Percentiles rank a stretch among this genome's conserved stretches.
Conservation (phyloP, 92 coral and sea anemone genomes). For the Isaurus tuberculatus region DNA sequence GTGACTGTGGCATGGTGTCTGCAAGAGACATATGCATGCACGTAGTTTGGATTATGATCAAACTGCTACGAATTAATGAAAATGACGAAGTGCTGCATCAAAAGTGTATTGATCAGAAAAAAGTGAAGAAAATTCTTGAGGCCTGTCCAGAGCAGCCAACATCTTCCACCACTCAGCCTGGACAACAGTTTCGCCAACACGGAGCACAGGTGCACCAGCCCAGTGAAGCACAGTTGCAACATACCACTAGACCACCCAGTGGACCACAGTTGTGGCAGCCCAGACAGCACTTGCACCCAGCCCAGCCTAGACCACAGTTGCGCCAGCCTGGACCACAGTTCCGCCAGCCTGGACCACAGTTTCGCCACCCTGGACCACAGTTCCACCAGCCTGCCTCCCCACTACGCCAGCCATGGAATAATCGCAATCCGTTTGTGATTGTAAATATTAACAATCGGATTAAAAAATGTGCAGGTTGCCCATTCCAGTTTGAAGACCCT, state of each 20-base stretch:
- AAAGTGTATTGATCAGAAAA: slow-evolving; percentile 34
- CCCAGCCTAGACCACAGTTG: slow-evolving; percentile 26
- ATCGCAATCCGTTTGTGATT: slow-evolving; percentile 64
- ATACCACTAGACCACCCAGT: slow-evolving; percentile 38
- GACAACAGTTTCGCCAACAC: slow-evolving; percentile 34
- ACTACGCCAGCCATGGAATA: slow-evolving; percentile 64
- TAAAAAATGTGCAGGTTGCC: slow-evolving; percentile 70
- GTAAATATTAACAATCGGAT: slow-evolving; percentile 50
- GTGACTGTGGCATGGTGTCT: slow-evolving; percentile 65
- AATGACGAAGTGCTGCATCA: slow-evolving; percentile 61
- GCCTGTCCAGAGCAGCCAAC: slow-evolving; percentile 28
- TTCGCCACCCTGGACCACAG: slow-evolving; percentile 20
- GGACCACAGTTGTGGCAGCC: slow-evolving; percentile 32
- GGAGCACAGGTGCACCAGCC: slow-evolving; percentile 39
- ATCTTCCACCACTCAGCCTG: slow-evolving; percentile 34
- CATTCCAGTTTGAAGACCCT: slow-evolving; percentile 58
- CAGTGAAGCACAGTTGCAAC: slow-evolving; percentile 35
- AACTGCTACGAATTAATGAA: slow-evolving; percentile 51
- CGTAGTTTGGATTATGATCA: slow-evolving; percentile 66
- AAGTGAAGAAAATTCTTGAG: slow-evolving; percentile 24
- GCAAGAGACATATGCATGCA: slow-evolving; percentile 66
- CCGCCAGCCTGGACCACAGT: slow-evolving; percentile 22
- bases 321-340: slow-evolving; percentile 23
- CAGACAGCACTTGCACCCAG: slow-evolving; percentile 22
- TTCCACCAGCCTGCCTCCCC: slow-evolving; percentile 22